phyloP scores from a whole-genome alignment of 1,140 invertebrate species.

The Drosophila ohnishii region DNA sequence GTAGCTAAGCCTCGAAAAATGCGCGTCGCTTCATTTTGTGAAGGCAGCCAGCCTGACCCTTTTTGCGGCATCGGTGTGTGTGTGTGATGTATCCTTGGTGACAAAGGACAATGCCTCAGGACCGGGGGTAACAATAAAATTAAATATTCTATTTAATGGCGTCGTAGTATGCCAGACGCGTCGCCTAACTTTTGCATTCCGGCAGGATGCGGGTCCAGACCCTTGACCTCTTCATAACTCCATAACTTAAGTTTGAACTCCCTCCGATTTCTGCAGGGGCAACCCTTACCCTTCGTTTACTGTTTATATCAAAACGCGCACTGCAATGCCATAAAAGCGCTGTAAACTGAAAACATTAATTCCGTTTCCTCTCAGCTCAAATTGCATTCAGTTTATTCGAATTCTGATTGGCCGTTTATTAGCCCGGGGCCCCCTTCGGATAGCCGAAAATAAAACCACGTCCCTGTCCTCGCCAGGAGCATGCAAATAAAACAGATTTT shows the following conservation, averaged over 20 bases:
- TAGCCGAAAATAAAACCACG: constrained; percentile 22
- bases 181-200: constrained; percentile 41
- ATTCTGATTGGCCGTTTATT: constrained; percentile 64
- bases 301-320: background rate
- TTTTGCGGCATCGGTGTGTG: constrained; percentile 40
- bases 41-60: constrained; percentile 55
- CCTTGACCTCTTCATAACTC: constrained; percentile 16
- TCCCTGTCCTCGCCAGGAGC: constrained; percentile 58
- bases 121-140: constrained; percentile 70
- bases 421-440: constrained; percentile 23
- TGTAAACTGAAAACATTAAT: constrained; percentile 11
- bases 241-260: constrained; percentile 3
- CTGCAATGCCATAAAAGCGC: constrained; percentile 24
- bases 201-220: background rate
- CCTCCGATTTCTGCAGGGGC: too few species aligned
- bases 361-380: constrained; percentile 22
- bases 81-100: constrained; percentile 62
- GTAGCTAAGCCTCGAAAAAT: constrained; percentile 62
- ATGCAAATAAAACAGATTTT: constrained; percentile 72
- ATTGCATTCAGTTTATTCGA: constrained; percentile 70
- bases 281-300: background rate
- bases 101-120: constrained; percentile 51
- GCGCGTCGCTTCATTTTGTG: constrained; percentile 51
- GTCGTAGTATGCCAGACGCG: constrained; percentile 65
- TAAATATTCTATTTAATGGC: constrained; percentile 81